Base-by-base conservation (phyloP, 2,113 vertebrate genomes). In the Pachyramphus minor region DNA sequence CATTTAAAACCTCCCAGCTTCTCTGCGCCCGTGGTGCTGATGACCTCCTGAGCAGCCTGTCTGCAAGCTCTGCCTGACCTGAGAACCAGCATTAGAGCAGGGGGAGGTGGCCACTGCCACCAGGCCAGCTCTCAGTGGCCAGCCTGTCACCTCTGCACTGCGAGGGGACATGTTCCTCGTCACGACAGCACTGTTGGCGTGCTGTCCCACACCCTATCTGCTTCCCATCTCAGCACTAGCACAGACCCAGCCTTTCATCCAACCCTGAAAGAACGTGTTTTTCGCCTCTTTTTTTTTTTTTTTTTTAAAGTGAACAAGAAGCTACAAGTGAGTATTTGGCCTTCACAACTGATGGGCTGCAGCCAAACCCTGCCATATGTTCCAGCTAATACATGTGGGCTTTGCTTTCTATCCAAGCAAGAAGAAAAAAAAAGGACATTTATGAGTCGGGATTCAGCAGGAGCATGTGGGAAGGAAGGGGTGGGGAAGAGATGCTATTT, bases 391-490 rank as follows among this genome's bases (percentile, higher is more conserved):
- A 90, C 59, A 87, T 72, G 92, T 64, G 84, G 93, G 75, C 90
- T 96, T 97, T 91, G 71, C 93, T 83, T 94, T 85, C 69, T 87
- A 90, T 91, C 91, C 91, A 87, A 90, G 85, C 90, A 89, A 49
- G 75, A 27, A 39, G n/a, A 83, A 89, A 82, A 90, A 86, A 84
- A 90, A 83, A 93, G 74, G 58, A 95, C 95, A 60, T 88, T 95
- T 95, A 94, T 95, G 59, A 95, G 79, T 62, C 0, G 18, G 92
- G 95, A 94, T 94, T 93, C 93, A 90, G 81, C 81, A 94, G 87
- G 12, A 93, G 89, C 71, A 22, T 89, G 89, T 87, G 89, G 90
- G 83, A 95, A 96, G 93, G 88, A 94, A 94, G 63, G 90, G 79
- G 89, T 97, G 72, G 87, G 64, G 84, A 90, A 69, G 28, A 19